phyloP scores from a whole-genome alignment of 2,797 vertebrate species.

The Orientallactaga sibirica region DNA sequence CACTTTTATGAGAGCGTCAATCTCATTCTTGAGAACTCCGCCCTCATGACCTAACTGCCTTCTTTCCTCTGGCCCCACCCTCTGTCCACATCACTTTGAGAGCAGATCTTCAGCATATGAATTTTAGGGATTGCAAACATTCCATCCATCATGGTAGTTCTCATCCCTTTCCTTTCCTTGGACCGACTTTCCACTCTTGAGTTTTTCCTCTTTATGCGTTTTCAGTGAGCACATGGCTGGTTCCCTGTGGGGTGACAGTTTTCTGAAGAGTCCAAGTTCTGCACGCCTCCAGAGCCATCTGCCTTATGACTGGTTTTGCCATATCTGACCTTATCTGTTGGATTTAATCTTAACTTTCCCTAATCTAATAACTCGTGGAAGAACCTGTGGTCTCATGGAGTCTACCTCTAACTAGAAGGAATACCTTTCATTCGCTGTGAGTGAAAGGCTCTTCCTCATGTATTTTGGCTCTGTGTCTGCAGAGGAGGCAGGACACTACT shows the following conservation, averaged over 20 bases:
- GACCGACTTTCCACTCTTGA: not conserved
- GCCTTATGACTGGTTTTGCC: conserved; percentile 1
- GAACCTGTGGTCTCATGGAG: not conserved
- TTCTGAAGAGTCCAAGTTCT: conserved; percentile 63
- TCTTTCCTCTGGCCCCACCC: not conserved
- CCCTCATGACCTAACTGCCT: not conserved
- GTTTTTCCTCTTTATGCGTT: not conserved
- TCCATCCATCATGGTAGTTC: not conserved
- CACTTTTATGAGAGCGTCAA: not conserved
- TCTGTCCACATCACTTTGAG: not conserved
- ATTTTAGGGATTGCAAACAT: not conserved
- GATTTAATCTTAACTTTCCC: conserved; percentile 68
- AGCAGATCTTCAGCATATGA: not conserved
- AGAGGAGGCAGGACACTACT: not conserved
- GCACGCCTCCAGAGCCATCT: conserved; percentile 61
- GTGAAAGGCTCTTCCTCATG: not conserved
- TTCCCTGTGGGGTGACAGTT: conserved; percentile 57
- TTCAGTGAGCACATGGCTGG: not conserved
- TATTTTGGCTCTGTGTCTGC: not conserved
- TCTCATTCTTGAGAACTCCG: not conserved
- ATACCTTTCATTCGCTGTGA: not conserved
- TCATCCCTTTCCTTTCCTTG: not conserved
- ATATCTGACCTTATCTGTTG: conserved; percentile 74
- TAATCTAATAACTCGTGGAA: conserved; percentile 1
- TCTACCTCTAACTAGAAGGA: not conserved